Conservation (phyloP, 2,888 invertebrate species). For the Orthosia gracilis region DNA sequence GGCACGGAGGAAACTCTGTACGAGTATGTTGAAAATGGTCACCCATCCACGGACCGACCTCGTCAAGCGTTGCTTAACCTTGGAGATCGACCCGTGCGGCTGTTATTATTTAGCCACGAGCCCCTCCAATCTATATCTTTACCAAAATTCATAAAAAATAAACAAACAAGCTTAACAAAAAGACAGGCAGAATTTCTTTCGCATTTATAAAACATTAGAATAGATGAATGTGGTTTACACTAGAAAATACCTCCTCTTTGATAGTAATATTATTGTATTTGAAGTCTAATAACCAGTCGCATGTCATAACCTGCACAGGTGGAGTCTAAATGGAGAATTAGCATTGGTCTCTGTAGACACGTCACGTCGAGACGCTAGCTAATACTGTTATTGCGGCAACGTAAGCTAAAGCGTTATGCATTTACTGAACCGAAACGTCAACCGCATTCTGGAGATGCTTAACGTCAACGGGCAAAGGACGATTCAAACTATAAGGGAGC, state of each 20-base stretch:
- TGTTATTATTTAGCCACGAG: too few relatives aligned
- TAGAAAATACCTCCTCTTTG: neutral
- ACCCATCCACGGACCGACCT: too few relatives aligned
- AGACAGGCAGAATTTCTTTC: too few relatives aligned
- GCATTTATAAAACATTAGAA: too few relatives aligned
- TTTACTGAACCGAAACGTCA: slow-evolving; percentile 38
- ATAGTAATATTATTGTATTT: neutral
- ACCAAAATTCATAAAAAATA: too few relatives aligned
- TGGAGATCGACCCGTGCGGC: too few relatives aligned
- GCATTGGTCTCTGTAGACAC: slow-evolving; percentile 24
- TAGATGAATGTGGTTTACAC: neutral
- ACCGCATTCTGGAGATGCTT: slow-evolving; percentile 23
- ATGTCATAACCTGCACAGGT: slow-evolving; percentile 6
- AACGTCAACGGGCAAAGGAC: slow-evolving; percentile 10
- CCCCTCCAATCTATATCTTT: too few relatives aligned
- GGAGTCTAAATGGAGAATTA: slow-evolving; percentile 28
- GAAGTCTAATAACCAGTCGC: neutral
- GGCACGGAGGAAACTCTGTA: too few relatives aligned
- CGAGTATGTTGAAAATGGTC: too few relatives aligned
- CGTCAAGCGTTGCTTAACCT: too few relatives aligned
- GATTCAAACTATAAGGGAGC: slow-evolving; percentile 10
- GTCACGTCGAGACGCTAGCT: slow-evolving; percentile 33
- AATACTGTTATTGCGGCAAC: slow-evolving; percentile 51
- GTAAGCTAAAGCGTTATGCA: slow-evolving; percentile 24
- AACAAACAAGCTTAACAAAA: too few relatives aligned